Base-by-base conservation (phyloP, 2,113 vertebrate genomes). In the Riparia riparia region DNA sequence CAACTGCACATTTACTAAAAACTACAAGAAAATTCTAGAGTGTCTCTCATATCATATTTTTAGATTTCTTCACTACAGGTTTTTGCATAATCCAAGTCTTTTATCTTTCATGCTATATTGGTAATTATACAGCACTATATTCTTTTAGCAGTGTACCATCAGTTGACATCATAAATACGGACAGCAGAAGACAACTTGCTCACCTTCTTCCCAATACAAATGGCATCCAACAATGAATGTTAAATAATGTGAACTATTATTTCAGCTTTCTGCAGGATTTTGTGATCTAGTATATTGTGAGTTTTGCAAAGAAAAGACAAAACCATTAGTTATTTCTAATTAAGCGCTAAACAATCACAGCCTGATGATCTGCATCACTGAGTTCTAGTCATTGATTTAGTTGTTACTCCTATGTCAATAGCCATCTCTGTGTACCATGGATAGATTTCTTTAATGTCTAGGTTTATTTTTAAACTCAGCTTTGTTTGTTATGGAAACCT, bases 251-350 rank as follows among this genome's bases (percentile, higher is more conserved):
- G 28, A 54, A 41, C 22, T 57, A 66, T 73, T 47, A 50, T 89
- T 95, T 63, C 24, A 57, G 63, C 42, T 86, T 73, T 92, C 44
- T 81, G 42, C 26, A 80, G 32, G 58, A 94, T 28, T 94, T 91
- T 94, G 22, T 80, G 63, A 17, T 86, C 69, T n/a, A 57, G 29
- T 6, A 51, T 12, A 19, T 58, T 61, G 31, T 26, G 81, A 51
- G 32, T 39, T 95, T 91, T 89, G 47, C 60, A 89, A 20, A 82
- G 29, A 71, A 74, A 94, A 92, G 22, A 53, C 57, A 94, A 95
- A 79, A 78, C 8, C 5, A 63, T n/a, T 85, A 34, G 2, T 41
- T 84, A 32, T 74, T 76, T 65, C 71, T 94, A 93, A 95, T 63
- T 17, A 85, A 82, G 17, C 17, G 69, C 57, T 51, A 93, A 95